These are phyloP conservation scores for Psittacara wagleri DNA, from an alignment of 2,113 vertebrate genomes.

Conservation along the genomic window DNA sequence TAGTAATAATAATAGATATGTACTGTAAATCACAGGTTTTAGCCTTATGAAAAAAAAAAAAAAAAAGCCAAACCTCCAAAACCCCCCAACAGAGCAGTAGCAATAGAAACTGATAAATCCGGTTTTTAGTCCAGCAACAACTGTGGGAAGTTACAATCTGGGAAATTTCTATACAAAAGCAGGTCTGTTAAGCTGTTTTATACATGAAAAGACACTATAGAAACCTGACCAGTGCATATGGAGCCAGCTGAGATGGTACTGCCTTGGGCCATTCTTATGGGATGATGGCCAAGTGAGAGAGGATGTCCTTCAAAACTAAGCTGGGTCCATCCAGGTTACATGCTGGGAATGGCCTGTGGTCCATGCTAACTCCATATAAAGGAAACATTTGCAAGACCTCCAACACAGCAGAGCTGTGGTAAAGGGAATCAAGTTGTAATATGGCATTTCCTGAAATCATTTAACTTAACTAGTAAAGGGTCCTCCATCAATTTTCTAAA, in stretches of 20 bases:
- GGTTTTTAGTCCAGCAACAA: not conserved
- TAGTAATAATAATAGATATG: not conserved
- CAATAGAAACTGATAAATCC: not conserved
- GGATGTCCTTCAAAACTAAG: not conserved
- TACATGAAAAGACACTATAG: not conserved
- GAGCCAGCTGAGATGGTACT: not conserved
- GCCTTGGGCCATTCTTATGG: not conserved
- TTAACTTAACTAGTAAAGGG: not conserved
- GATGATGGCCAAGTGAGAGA: not conserved
- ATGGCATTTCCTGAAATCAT: not conserved
- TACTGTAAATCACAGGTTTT: not conserved
- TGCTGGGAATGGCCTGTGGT: not conserved
- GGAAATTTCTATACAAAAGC: not conserved
- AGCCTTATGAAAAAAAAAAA: not conserved
- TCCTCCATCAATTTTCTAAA: not conserved
- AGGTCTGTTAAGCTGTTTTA: not conserved
- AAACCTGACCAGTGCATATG: not conserved
- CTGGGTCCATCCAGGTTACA: not conserved
- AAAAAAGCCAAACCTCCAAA: not conserved
- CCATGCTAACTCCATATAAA: rapidly evolving
- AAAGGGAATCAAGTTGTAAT: not conserved
- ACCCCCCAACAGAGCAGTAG: not conserved
- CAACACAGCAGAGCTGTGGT: too few relatives aligned
- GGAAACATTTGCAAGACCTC: not conserved
- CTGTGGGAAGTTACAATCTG: not conserved